Evolutionary conservation across 2,113 vertebrate genomes (phyloP).

Genomic region (Sminthopsis crassicaudata): DNA sequence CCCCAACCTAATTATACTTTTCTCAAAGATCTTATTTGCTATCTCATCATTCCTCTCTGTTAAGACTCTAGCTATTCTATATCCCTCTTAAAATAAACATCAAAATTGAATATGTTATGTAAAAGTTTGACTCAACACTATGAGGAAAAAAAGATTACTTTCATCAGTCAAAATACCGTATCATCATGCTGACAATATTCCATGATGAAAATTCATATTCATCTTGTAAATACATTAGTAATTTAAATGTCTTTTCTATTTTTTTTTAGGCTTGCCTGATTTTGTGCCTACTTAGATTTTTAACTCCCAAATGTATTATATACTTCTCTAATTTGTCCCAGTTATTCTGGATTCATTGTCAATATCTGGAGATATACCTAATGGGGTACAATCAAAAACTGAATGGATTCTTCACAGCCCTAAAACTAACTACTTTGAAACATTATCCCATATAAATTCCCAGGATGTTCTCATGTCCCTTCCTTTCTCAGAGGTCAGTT

Average conservation of each 20-base stretch:
- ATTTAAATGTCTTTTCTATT: neutral
- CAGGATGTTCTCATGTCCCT: neutral
- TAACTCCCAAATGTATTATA: conserved; percentile 10
- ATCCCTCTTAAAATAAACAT: conserved; percentile 49
- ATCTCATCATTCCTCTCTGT: conserved; percentile 11
- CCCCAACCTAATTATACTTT: neutral
- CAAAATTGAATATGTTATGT: conserved; percentile 1
- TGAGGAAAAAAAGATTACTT: neutral
- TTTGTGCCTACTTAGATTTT: conserved; percentile 27
- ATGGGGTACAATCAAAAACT: neutral
- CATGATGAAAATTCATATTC: neutral
- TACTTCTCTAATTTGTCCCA: conserved; percentile 45
- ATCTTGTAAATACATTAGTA: neutral
- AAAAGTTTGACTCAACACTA: neutral
- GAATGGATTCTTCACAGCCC: conserved; percentile 19
- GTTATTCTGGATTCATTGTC: conserved; percentile 3
- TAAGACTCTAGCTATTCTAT: neutral
- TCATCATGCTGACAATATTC: neutral
- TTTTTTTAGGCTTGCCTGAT: conserved; percentile 13
- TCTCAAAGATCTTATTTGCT: neutral
- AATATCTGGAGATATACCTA: neutral
- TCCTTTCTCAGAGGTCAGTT: neutral
- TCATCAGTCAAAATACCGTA: neutral
- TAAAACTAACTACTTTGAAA: neutral
- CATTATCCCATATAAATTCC: neutral